Evolutionary conservation across 2,797 vertebrate genomes (phyloP), one percentile per base, ranked within the genome.

Genomic region (Potorous gilbertii): DNA sequence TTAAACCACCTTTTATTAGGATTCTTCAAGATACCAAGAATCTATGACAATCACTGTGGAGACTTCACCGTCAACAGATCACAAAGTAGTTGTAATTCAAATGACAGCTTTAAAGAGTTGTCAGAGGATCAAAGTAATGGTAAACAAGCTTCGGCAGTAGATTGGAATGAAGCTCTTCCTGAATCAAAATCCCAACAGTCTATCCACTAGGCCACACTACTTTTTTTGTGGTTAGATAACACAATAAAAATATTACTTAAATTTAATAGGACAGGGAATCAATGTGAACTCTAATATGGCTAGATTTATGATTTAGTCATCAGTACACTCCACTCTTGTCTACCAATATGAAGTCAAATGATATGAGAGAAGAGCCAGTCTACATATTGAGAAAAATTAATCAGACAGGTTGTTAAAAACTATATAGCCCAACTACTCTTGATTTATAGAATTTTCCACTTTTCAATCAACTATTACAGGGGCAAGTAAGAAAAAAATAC

Each of bases 371-470:
- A 90, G 4, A 74, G 93, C 91, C 28, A 90, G 34, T 50, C 40
- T 16, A 94, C 9, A 28, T 24, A 81, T 16, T 46, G 40, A 81
- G 40, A 81, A 81, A 81, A 81, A 24, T 24, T 9, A 46, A 24
- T 81, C 74, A 81, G 6, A 81, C 21, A 46, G n/a, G 18, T 10
- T 81, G 18, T 46, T 46, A 81, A 81, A 18, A 5, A 81, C 9
- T 27, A 0, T 46, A 81, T 24, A 81, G 8, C 74, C 40, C 21
- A 97, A 81, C 59, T 62, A 81, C 1, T 56, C 94, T 90, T 97
- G 74, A 95, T 40, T 66, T 66, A n/a, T 46, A 74, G 40, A 93
- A 93, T 90, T 95, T 96, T 97, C 90, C 3, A 91, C 55, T 96
- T 96, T 94, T 93, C 90, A 94, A 54, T 55, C 81, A 91, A 66